Percentiles rank a stretch among this genome's conserved stretches.
These are phyloP conservation scores for Nephrotoma appendiculata DNA, from an alignment of 2,888 invertebrate species.

Conservation along the genomic window DNA sequence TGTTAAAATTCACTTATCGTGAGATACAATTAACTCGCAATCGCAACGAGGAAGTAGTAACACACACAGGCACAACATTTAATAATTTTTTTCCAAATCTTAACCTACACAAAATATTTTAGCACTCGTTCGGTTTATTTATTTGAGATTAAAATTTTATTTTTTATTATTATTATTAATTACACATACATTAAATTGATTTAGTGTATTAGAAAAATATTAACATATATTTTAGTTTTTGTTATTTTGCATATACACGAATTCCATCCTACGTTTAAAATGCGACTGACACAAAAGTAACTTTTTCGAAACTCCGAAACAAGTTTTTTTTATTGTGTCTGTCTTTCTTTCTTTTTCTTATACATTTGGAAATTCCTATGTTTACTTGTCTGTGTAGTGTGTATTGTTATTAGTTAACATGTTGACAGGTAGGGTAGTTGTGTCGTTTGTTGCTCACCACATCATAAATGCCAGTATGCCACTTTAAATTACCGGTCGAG, in stretches of 20 bases:
- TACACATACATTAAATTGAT: not conserved
- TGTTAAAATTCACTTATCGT: not conserved
- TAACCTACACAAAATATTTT: not conserved
- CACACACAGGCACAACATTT: not conserved
- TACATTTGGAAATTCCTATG: not conserved
- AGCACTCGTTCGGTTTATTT: not conserved
- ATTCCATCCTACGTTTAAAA: constrained; percentile 1
- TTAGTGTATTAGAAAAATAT: not conserved
- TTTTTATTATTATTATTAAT: not conserved
- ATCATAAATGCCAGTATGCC: too few species aligned
- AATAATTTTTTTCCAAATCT: not conserved
- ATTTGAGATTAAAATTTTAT: not conserved
- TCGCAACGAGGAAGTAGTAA: not conserved
- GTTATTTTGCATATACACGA: not conserved
- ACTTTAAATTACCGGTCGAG: too few species aligned
- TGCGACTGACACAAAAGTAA: not conserved
- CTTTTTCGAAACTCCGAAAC: not conserved
- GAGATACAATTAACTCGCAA: not conserved
- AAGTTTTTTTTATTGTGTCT: not conserved
- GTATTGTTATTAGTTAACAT: not conserved
- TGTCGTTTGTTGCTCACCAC: not conserved
- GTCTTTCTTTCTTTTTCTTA: not conserved
- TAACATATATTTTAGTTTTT: not conserved
- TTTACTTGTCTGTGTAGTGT: not conserved
- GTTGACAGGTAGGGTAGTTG: not conserved